phyloP scores from a whole-genome alignment of 37 sponge, comb jelly and placozoan genomes.

The Tethya wilhelma region DNA sequence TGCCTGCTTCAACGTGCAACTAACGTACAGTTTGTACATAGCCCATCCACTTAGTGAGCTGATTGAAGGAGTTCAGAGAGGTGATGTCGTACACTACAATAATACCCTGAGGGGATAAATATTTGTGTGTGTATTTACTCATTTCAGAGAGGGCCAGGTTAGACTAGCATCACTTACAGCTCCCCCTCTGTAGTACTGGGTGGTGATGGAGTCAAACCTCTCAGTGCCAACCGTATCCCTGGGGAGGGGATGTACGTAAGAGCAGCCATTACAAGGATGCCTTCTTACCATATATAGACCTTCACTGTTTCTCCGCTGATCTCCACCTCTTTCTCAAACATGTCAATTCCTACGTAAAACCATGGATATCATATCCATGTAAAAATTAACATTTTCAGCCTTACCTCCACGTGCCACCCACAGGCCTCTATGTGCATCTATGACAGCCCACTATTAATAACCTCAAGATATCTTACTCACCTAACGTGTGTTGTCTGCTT shows the following conservation, averaged over 20 bases:
- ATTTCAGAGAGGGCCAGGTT: background rate
- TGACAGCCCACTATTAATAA: background rate
- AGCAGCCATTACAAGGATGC: background rate
- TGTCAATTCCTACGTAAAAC: constrained; percentile 58
- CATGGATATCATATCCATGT: too few relatives aligned
- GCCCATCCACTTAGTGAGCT: constrained; percentile 57
- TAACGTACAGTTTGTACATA: constrained; percentile 53
- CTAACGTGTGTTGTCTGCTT: constrained; percentile 62
- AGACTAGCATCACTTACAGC: constrained; percentile 42
- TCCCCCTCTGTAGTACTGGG: constrained; percentile 74
- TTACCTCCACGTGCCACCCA: too few relatives aligned
- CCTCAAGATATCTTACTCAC: constrained; percentile 13
- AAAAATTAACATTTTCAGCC: too few relatives aligned
- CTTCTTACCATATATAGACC: constrained; percentile 69
- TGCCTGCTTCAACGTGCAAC: background rate
- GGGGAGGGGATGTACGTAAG: background rate
- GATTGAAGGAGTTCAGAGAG: constrained; percentile 49
- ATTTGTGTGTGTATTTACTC: background rate
- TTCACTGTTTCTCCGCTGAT: constrained; percentile 60
- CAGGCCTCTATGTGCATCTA: too few relatives aligned
- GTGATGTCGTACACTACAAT: constrained; percentile 76
- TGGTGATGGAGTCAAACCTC: constrained; percentile 78
- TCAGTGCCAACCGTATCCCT: constrained; percentile 80
- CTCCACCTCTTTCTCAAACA: constrained; percentile 75
- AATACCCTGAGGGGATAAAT: constrained; percentile 48